Percentiles rank a stretch among this genome's conserved stretches.
Conservation (phyloP, 53 echinoderm and acorn worm genomes). For the Echinarachnius parma region DNA sequence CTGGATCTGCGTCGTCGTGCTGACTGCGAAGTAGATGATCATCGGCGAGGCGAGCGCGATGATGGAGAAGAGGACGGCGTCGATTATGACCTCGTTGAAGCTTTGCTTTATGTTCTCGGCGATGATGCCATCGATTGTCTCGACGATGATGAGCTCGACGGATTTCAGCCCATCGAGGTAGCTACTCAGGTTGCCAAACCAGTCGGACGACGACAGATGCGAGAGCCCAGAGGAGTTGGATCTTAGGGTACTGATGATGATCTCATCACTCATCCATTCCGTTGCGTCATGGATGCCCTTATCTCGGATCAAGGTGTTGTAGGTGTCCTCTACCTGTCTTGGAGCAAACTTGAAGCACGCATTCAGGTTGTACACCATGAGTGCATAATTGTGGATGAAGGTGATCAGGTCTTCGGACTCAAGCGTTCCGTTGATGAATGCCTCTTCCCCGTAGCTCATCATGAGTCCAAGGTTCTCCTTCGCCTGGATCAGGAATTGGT, state of each 20-base stretch:
- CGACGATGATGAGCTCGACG: conserved; percentile 28
- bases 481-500: conserved; percentile 58
- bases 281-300: conserved; percentile 7
- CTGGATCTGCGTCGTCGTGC: conserved; percentile 56
- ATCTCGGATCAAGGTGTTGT: background rate
- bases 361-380: conserved; percentile 51
- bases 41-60: conserved; percentile 49
- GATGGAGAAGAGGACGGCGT: conserved; percentile 31
- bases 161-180: conserved; percentile 43
- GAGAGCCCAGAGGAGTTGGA: background rate
- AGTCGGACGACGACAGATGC: conserved; percentile 2
- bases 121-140: conserved; percentile 26
- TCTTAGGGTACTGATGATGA: conserved; percentile 28
- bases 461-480: conserved; percentile 65
- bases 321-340: conserved; percentile 1
- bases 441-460: conserved; percentile 58
- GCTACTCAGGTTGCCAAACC: conserved; percentile 43
- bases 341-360: conserved; percentile 39
- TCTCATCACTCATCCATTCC: conserved; percentile 11
- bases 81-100: conserved; percentile 30
- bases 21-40: conserved; percentile 49
- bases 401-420: conserved; percentile 14
- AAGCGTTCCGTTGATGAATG: conserved; percentile 34
- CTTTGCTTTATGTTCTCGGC: conserved; percentile 1
- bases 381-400: conserved; percentile 45